A percentile compares a stretch with the other conserved stretches of the same genome.
These are phyloP conservation scores for Tyrannus savana DNA, from an alignment of 2,113 vertebrate genomes.

Conservation along the genomic window DNA sequence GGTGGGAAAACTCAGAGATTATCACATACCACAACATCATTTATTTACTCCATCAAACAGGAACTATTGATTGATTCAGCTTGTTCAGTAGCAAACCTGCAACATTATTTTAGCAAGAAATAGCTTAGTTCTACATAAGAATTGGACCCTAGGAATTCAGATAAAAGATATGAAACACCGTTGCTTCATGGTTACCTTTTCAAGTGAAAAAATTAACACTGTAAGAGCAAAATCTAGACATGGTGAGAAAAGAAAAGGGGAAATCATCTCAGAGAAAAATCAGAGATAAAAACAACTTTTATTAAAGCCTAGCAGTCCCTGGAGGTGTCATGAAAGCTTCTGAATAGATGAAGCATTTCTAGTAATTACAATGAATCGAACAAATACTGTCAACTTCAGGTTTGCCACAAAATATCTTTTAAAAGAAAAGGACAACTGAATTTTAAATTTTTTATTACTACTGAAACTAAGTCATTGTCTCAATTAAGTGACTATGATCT, in stretches of 20 bases:
- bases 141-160: background rate
- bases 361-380: background rate
- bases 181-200: background rate
- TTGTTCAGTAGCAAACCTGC: background rate
- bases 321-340: background rate
- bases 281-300: background rate
- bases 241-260: background rate
- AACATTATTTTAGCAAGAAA: background rate
- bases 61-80: conserved; percentile 22
- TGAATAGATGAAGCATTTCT: background rate
- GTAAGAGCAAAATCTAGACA: background rate
- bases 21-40: conserved; percentile 24
- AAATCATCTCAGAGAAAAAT: conserved; percentile 7
- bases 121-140: background rate
- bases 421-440: background rate
- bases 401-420: background rate
- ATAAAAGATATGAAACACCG: background rate
- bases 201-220: background rate
- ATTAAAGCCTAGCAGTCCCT: background rate
- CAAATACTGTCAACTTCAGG: background rate
- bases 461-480: background rate
- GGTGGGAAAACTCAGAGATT: conserved; percentile 4
- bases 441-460: background rate
- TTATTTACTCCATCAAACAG: conserved; percentile 41
- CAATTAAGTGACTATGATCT: background rate